Evolutionary conservation across 2,888 invertebrate species (phyloP).

Genomic region (Leucophenga maculata): DNA sequence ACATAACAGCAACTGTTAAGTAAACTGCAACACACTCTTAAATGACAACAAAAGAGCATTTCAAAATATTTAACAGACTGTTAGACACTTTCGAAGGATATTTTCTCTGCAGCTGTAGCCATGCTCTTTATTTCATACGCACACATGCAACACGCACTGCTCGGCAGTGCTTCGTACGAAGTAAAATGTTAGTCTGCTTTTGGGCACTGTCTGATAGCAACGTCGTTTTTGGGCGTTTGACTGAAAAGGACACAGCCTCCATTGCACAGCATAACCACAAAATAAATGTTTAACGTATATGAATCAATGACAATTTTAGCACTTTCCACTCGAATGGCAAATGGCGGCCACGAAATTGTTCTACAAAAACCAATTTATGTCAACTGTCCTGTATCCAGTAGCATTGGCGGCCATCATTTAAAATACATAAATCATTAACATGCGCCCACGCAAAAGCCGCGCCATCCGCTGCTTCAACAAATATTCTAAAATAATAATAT

Average conservation of each 20-base stretch:
- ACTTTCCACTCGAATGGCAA: background rate
- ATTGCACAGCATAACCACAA: slow-evolving; percentile 29
- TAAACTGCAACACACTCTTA: too few species aligned
- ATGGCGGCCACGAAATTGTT: background rate
- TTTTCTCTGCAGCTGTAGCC: too few species aligned
- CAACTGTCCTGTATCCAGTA: background rate
- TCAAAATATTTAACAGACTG: too few species aligned
- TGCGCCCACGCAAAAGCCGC: slow-evolving; percentile 32
- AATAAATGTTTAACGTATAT: slow-evolving; percentile 40
- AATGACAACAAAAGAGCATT: too few species aligned
- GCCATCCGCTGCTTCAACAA: background rate
- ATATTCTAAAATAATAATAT: slow-evolving; percentile 53
- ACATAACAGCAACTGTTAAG: too few species aligned
- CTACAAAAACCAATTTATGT: slow-evolving; percentile 7
- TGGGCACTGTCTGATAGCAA: background rate
- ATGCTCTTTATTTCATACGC: too few species aligned
- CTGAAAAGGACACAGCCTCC: slow-evolving; percentile 32
- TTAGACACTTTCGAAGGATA: too few species aligned
- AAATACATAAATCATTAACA: slow-evolving; percentile 61
- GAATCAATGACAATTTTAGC: background rate
- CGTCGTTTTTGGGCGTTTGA: background rate
- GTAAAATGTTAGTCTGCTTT: background rate
- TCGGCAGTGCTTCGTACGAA: too few species aligned
- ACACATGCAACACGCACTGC: too few species aligned
- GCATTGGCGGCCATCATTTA: slow-evolving; percentile 43